A percentile compares a stretch with the other conserved stretches of the same genome.
phyloP scores from a whole-genome alignment of 2,113 vertebrate species.

The Ctenomys sociabilis region DNA sequence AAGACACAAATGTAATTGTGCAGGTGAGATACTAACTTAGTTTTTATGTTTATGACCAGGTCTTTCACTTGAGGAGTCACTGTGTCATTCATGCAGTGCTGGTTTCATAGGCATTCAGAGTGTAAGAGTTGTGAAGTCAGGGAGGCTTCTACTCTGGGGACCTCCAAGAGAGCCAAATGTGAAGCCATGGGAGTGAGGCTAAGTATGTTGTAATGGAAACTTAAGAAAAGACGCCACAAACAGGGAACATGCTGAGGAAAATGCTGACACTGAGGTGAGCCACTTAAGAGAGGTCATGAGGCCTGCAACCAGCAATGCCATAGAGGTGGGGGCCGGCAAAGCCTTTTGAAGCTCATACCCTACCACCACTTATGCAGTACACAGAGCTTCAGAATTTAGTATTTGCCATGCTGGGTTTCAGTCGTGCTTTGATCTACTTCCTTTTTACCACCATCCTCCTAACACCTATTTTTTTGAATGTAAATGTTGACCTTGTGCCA shows the following conservation, averaged over 20 bases:
- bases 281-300: not conserved
- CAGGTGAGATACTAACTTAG: not conserved
- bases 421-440: not conserved
- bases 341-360: not conserved
- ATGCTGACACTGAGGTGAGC: not conserved
- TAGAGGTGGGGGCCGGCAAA: too few relatives aligned
- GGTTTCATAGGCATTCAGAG: not conserved
- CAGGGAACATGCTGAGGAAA: not conserved
- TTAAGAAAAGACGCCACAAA: not conserved
- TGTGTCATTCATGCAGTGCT: not conserved
- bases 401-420: not conserved
- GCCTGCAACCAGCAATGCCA: not conserved
- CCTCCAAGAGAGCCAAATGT: not conserved
- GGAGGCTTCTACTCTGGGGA: not conserved
- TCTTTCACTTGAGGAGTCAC: not conserved
- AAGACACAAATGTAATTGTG: not conserved
- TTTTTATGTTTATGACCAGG: not conserved
- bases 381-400: not conserved
- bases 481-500: not conserved
- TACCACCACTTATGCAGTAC: not conserved
- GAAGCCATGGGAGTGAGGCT: not conserved
- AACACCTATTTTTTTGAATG: not conserved
- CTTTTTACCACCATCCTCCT: not conserved
- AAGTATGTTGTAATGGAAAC: not conserved
- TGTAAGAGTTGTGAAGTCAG: not conserved